A percentile compares a stretch with the other conserved stretches of the same genome.
Evolutionary conservation across 2,888 invertebrate species (phyloP).

Genomic region (Zygogramma bicolorata): DNA sequence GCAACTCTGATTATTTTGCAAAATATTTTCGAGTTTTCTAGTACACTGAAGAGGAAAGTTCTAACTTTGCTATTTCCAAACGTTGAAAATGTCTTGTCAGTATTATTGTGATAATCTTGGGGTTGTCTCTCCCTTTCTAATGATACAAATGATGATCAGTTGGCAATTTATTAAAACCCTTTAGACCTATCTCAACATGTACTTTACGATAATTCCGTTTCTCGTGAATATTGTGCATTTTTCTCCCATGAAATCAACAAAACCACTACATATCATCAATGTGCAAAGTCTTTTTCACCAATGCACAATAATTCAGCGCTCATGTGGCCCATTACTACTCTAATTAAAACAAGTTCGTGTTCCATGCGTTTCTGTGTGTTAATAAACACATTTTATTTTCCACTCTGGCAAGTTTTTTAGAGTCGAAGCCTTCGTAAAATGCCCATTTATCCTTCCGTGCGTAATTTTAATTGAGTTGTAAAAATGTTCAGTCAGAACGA

Average conservation of each 20-base stretch:
- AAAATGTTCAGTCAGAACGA: background rate
- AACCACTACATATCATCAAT: background rate
- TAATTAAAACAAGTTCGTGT: background rate
- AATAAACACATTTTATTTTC: background rate
- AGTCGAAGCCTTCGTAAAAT: background rate
- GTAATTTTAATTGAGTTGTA: background rate
- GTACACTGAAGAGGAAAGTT: too few relatives aligned
- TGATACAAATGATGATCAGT: too few relatives aligned
- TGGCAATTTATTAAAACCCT: too few relatives aligned
- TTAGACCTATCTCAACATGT: too few relatives aligned
- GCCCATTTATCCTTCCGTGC: background rate
- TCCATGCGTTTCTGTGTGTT: background rate
- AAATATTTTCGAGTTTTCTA: too few relatives aligned
- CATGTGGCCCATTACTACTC: background rate
- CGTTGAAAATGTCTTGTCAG: too few relatives aligned
- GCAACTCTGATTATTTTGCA: too few relatives aligned
- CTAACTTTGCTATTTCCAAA: too few relatives aligned
- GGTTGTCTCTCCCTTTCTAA: too few relatives aligned
- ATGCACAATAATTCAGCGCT: background rate
- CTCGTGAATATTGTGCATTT: too few relatives aligned
- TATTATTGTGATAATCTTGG: too few relatives aligned
- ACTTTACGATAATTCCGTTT: too few relatives aligned
- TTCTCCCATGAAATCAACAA: background rate
- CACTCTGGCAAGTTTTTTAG: background rate
- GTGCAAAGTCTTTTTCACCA: background rate